Evolutionary conservation across 1,140 invertebrate genomes (phyloP).

Genomic region (Platorchestia sp.): DNA sequence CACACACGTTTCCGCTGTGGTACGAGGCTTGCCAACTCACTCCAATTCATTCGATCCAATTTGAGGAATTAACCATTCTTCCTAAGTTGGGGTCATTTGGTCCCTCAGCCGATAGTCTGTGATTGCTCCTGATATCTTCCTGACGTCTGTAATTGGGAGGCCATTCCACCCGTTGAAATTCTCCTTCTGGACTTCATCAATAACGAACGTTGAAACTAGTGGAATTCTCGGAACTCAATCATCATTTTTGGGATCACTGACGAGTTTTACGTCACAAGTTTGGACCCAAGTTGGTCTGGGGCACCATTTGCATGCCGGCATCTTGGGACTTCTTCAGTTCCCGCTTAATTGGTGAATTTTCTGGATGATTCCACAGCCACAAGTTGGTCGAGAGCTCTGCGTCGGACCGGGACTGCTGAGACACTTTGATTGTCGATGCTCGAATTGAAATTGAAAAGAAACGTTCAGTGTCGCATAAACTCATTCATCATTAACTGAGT

Average conservation of each 20-base stretch:
- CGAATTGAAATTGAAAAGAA: too few relatives aligned
- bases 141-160: slow-evolving; percentile 3
- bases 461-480: too few relatives aligned
- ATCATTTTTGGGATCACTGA: slow-evolving; percentile 43
- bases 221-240: slow-evolving; percentile 31
- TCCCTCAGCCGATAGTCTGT: neutral
- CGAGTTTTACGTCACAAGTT: slow-evolving; percentile 24
- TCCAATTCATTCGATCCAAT: neutral
- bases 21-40: too few relatives aligned
- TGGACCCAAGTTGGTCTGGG: neutral
- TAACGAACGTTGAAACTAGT: slow-evolving; percentile 17
- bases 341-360: slow-evolving; percentile 3
- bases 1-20: too few relatives aligned
- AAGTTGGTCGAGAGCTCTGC: neutral
- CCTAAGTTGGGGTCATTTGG: neutral
- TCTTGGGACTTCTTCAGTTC: slow-evolving; percentile 19
- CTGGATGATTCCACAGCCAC: neutral
- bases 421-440: too few relatives aligned
- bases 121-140: neutral
- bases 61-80: neutral
- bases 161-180: neutral
- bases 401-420: neutral
- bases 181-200: slow-evolving; percentile 14
- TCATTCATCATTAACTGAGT: too few relatives aligned
- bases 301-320: neutral